Conservation (phyloP, 2,113 vertebrate genomes). For the Varanus salvator region DNA sequence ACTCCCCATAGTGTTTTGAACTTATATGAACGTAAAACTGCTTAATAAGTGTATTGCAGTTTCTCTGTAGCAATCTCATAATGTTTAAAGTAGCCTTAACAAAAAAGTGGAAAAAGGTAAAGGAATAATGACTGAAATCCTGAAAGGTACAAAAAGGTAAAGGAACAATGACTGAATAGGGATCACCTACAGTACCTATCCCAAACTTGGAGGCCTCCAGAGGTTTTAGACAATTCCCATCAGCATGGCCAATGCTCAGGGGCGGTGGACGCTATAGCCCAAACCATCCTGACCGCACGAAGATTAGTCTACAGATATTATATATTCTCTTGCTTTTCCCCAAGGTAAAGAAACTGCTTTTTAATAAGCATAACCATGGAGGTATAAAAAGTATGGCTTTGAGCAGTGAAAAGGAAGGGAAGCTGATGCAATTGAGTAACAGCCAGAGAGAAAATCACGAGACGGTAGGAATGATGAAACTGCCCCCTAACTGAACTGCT, state of each 20-base stretch:
- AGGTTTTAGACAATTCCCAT: neutral
- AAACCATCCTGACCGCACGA: too few species aligned
- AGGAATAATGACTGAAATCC: neutral
- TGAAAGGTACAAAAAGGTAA: neutral
- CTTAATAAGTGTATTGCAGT: neutral
- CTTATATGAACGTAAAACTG: neutral
- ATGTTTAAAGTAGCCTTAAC: neutral
- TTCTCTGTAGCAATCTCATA: neutral
- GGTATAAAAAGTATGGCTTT: neutral
- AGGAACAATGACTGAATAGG: neutral
- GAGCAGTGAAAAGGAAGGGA: too few species aligned
- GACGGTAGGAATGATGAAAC: slow-evolving; percentile 4
- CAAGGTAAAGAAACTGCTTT: neutral
- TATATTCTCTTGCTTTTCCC: neutral
- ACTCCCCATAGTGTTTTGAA: neutral
- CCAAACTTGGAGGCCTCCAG: too few species aligned
- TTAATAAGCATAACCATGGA: neutral
- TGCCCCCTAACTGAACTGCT: neutral
- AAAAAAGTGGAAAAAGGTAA: neutral
- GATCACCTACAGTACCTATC: neutral
- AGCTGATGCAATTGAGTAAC: neutral
- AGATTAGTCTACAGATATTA: neutral
- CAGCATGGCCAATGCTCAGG: neutral
- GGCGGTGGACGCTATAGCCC: neutral
- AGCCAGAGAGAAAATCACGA: neutral